Evolutionary conservation across 2,113 vertebrate species (phyloP).

Genomic region (Melanotaenia duboulayi): DNA sequence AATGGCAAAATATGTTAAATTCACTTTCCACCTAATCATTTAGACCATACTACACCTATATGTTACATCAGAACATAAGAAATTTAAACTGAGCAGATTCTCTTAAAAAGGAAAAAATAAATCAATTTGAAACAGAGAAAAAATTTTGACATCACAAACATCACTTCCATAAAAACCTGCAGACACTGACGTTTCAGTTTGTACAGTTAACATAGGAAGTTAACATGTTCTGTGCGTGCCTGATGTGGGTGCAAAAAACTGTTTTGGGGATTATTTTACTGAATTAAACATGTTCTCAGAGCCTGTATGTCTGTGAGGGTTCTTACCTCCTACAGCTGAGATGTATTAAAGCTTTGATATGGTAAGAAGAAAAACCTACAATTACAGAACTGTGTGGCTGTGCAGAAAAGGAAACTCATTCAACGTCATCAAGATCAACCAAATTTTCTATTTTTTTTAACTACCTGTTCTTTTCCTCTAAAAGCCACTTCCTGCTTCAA

Average conservation of each 20-base stretch:
- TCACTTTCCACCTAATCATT: background rate
- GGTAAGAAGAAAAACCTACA: background rate
- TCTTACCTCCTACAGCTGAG: background rate
- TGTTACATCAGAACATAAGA: background rate
- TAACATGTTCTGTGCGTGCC: too few relatives aligned
- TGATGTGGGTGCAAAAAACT: too few relatives aligned
- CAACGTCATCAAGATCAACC: background rate
- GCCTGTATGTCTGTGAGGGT: background rate
- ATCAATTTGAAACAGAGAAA: too few relatives aligned
- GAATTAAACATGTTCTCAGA: conserved; percentile 1
- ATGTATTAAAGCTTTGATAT: background rate
- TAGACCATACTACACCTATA: background rate
- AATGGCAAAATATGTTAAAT: background rate
- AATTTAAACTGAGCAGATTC: background rate
- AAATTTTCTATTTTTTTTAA: background rate
- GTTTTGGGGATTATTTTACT: background rate
- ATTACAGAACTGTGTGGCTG: background rate
- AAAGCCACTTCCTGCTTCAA: conserved; percentile 74
- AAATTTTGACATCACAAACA: too few relatives aligned
- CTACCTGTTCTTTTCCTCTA: conserved; percentile 17
- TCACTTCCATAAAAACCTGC: too few relatives aligned
- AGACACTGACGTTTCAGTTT: too few relatives aligned
- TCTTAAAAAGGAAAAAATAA: background rate
- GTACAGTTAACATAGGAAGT: too few relatives aligned
- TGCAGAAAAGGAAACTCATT: background rate